Conservation (phyloP, 2,888 invertebrate species). For the Clepsis dumicolana region DNA sequence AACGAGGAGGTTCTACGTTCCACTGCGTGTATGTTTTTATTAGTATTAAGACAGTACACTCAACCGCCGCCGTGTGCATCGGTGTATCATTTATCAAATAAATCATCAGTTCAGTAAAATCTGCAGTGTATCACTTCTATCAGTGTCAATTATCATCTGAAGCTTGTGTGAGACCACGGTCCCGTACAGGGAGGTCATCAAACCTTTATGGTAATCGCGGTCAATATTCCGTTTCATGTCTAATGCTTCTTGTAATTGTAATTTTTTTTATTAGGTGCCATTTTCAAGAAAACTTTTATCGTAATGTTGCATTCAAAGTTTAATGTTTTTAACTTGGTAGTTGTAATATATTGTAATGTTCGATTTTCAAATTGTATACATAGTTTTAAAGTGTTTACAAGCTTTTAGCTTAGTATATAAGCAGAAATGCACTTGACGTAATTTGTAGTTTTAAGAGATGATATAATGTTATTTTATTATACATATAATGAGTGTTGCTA, state of each 20-base stretch:
- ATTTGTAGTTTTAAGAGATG: neutral
- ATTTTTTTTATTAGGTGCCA: conserved; percentile 6
- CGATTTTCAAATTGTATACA: neutral
- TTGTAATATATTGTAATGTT: neutral
- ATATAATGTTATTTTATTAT: conserved; percentile 12
- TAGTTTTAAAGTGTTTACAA: neutral
- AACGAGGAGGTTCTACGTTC: too few relatives aligned
- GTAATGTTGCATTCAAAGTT: neutral
- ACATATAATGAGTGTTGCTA: conserved; percentile 25
- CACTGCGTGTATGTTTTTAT: too few relatives aligned
- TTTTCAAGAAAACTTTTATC: neutral
- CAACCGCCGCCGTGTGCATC: too few relatives aligned
- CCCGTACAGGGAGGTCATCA: too few relatives aligned
- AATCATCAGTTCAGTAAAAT: too few relatives aligned
- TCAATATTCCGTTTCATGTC: too few relatives aligned
- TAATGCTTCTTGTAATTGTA: neutral
- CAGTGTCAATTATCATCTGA: too few relatives aligned
- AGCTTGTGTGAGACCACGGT: too few relatives aligned
- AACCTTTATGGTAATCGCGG: too few relatives aligned
- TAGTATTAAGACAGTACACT: too few relatives aligned
- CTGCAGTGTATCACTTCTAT: too few relatives aligned
- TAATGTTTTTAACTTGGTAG: neutral
- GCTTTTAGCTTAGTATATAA: neutral
- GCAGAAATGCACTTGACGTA: neutral
- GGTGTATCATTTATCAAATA: too few relatives aligned